These are phyloP conservation scores for Diplosoma virens DNA, from an alignment of 23 tunicate genomes.

Conservation along the genomic window DNA sequence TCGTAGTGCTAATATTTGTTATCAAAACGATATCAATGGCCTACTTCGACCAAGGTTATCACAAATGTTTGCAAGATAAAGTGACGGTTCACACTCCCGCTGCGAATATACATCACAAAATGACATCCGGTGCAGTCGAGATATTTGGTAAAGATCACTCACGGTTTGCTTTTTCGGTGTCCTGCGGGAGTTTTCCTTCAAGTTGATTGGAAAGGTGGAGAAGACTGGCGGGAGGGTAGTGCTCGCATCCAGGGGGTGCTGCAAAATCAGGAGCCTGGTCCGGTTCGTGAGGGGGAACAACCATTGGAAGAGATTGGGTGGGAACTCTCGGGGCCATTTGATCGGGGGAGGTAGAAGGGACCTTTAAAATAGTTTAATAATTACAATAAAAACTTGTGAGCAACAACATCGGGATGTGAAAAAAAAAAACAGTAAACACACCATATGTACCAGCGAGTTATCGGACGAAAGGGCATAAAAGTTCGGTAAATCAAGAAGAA, in stretches of 20 bases:
- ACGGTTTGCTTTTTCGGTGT: constrained; percentile 19
- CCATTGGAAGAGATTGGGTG: constrained; percentile 84
- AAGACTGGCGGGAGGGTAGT: neutral
- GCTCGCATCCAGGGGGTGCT: constrained; percentile 25
- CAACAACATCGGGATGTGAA: neutral
- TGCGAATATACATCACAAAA: too few species aligned
- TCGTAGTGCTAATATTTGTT: too few species aligned
- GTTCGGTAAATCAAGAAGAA: constrained; percentile 81
- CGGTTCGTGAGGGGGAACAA: constrained; percentile 90
- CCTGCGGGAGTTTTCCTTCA: constrained; percentile 35
- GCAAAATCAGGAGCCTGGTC: constrained; percentile 65
- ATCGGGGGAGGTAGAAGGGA: constrained; percentile 51
- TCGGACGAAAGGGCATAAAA: constrained; percentile 38
- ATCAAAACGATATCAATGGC: too few species aligned
- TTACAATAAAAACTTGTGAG: neutral
- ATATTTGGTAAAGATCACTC: neutral
- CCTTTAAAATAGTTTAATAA: neutral
- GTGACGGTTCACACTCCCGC: neutral
- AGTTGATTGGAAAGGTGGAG: neutral
- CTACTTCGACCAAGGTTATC: too few species aligned
- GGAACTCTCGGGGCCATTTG: constrained; percentile 67
- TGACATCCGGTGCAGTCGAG: neutral
- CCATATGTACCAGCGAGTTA: constrained; percentile 29
- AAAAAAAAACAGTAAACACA: neutral
- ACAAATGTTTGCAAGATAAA: too few species aligned